Percentiles rank a stretch among this genome's conserved stretches.
phyloP scores from a whole-genome alignment of 2,113 vertebrate species.

The Genyomyrus donnyi region DNA sequence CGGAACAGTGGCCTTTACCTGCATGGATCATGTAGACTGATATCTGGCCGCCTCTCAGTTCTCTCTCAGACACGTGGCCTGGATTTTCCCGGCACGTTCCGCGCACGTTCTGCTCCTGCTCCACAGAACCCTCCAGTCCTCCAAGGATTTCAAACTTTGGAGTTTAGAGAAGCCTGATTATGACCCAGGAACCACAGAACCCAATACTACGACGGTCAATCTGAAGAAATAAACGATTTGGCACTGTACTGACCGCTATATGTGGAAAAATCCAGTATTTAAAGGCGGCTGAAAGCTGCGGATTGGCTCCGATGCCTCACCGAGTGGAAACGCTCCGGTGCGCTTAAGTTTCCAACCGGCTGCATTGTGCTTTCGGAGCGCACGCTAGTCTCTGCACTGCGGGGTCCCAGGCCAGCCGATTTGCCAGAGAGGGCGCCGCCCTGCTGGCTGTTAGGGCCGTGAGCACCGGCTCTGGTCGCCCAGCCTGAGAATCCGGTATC shows the following conservation, averaged over 20 bases:
- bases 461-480: neutral
- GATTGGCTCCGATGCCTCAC: neutral
- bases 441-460: neutral
- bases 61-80: neutral
- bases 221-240: neutral
- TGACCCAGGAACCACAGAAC: neutral
- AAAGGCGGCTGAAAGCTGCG: neutral
- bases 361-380: neutral
- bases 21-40: neutral
- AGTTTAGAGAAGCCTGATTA: neutral
- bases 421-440: neutral
- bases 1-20: neutral
- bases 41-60: neutral
- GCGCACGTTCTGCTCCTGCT: neutral
- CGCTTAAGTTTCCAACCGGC: neutral
- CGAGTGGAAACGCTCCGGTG: neutral
- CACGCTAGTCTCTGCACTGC: neutral
- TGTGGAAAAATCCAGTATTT: slow-evolving; percentile 1
- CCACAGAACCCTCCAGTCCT: neutral
- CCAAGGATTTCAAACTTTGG: neutral
- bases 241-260: neutral
- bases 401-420: neutral
- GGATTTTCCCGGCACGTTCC: neutral
- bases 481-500: neutral
- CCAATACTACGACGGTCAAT: neutral